These are phyloP conservation scores for Psilanteris sp. DNA, from an alignment of 1,140 invertebrate genomes.

Conservation along the genomic window DNA sequence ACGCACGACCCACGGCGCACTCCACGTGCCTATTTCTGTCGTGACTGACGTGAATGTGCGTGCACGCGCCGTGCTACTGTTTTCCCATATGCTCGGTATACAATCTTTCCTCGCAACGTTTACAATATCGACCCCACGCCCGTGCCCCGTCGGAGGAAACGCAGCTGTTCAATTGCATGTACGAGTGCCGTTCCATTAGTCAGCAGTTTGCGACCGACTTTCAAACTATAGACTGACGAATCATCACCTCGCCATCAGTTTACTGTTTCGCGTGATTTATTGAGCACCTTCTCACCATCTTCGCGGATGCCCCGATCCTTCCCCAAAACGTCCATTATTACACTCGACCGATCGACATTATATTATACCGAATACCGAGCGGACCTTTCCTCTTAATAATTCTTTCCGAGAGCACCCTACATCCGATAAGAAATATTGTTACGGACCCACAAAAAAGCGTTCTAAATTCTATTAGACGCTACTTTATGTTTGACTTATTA, in stretches of 20 bases:
- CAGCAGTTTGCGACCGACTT: constrained; percentile 65
- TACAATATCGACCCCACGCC: constrained; percentile 69
- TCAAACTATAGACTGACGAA: constrained; percentile 52
- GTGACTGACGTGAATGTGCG: constrained; percentile 64
- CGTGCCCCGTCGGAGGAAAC: constrained; percentile 57
- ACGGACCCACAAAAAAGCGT: too few species aligned
- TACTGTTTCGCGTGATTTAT: constrained; percentile 54
- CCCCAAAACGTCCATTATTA: constrained; percentile 13
- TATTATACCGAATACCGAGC: constrained; percentile 10
- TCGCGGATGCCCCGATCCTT: background rate
- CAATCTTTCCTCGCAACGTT: constrained; percentile 69
- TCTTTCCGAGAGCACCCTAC: background rate
- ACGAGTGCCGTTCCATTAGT: constrained; percentile 65
- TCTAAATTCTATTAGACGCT: too few species aligned
- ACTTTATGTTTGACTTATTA: too few species aligned
- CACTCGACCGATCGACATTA: constrained; percentile 6
- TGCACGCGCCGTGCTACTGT: constrained; percentile 49
- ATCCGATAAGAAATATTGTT: background rate
- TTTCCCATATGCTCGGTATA: constrained; percentile 68
- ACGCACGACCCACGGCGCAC: constrained; percentile 35
- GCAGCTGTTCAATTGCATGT: constrained; percentile 69
- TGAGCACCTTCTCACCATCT: constrained; percentile 24
- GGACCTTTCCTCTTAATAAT: constrained; percentile 4
- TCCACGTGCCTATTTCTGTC: constrained; percentile 70
- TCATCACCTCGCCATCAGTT: constrained; percentile 50